A percentile compares a stretch with the other conserved stretches of the same genome.
Evolutionary conservation across 37 sponge, comb jelly and placozoan species (phyloP).

Genomic region (Cliona cf. orientalis): DNA sequence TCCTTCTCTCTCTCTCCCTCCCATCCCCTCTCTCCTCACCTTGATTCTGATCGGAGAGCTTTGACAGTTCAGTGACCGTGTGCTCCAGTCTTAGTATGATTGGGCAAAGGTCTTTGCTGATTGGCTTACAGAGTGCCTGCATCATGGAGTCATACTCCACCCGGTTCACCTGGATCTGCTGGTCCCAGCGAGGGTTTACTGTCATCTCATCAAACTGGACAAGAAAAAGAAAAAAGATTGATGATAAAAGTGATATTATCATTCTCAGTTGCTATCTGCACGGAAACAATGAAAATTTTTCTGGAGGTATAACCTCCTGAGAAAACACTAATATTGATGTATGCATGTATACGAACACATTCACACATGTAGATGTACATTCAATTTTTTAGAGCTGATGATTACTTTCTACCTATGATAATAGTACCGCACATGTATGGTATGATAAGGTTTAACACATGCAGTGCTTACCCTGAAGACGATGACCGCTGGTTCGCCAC

Average conservation of each 20-base stretch:
- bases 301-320: no score
- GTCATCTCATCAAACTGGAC: conserved; percentile 72
- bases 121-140: conserved; percentile 24
- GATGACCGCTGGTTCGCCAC: conserved; percentile 60
- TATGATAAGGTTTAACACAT: neutral
- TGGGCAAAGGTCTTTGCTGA: conserved; percentile 44
- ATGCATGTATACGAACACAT: neutral
- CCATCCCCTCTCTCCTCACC: no score
- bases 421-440: no score
- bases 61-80: conserved; percentile 55
- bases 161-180: conserved; percentile 55
- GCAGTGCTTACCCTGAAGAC: conserved; percentile 63
- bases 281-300: no score
- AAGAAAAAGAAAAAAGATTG: no score
- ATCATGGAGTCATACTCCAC: conserved; percentile 27
- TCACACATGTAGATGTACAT: neutral
- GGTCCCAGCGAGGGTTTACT: conserved; percentile 29
- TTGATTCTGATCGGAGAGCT: neutral
- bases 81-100: conserved; percentile 69
- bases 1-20: no score
- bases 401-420: no score
- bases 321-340: neutral
- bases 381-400: no score
- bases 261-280: neutral
- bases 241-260: no score